phyloP scores from a whole-genome alignment of 2,113 vertebrate genomes.

The Brachirus orientalis region DNA sequence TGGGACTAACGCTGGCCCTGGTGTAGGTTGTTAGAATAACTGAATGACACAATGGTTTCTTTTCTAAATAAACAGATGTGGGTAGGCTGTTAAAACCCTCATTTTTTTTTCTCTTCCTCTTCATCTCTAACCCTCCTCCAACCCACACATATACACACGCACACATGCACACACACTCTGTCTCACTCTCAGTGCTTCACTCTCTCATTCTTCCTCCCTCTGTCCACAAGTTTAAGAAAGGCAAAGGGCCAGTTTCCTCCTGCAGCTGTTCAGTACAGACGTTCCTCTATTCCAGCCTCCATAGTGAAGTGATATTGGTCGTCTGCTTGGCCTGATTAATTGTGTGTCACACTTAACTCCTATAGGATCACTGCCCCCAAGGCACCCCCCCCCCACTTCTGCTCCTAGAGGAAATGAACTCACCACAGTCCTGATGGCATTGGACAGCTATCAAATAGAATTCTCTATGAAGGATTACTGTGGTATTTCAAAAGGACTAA shows the following conservation, averaged over 20 bases:
- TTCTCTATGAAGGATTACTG: constrained; percentile 80
- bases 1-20: constrained; percentile 80
- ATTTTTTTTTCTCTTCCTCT: constrained; percentile 50
- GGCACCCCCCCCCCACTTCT: constrained; percentile 12
- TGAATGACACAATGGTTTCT: constrained; percentile 88
- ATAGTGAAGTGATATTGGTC: constrained; percentile 83
- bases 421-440: constrained; percentile 80
- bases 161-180: background rate
- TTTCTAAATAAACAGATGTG: constrained; percentile 91
- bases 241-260: constrained; percentile 60
- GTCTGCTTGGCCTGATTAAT: constrained; percentile 83
- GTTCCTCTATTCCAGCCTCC: constrained; percentile 79
- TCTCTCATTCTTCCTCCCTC: constrained; percentile 32
- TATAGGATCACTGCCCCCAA: constrained; percentile 77
- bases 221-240: constrained; percentile 75
- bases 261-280: constrained; percentile 82
- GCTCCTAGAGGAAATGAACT: constrained; percentile 85
- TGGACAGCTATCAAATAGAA: constrained; percentile 80
- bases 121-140: constrained; percentile 55
- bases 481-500: constrained; percentile 34
- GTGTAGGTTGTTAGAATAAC: constrained; percentile 85
- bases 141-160: constrained; percentile 42
- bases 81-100: constrained; percentile 81
- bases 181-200: constrained; percentile 27
- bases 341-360: constrained; percentile 84